These are phyloP conservation scores for Oncorhynchus gorbuscha DNA, from an alignment of 2,113 vertebrate species.

Conservation along the genomic window DNA sequence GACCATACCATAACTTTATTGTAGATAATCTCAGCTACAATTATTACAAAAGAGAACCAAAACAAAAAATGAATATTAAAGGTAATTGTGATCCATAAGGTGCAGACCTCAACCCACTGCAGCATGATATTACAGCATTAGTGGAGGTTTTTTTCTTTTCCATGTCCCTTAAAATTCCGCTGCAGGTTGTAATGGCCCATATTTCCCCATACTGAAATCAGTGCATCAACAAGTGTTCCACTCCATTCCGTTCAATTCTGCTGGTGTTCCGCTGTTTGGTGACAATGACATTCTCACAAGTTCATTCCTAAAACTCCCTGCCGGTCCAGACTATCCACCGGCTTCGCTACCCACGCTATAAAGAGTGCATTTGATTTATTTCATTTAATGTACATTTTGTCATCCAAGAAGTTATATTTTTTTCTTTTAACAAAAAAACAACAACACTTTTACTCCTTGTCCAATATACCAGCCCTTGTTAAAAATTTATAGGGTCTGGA, in stretches of 20 bases:
- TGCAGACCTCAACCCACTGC: constrained; percentile 87
- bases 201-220: constrained; percentile 74
- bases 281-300: constrained; percentile 64
- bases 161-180: constrained; percentile 78
- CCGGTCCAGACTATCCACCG: constrained; percentile 22
- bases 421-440: too few relatives aligned
- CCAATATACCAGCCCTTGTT: constrained; percentile 25
- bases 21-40: constrained; percentile 93
- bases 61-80: constrained; percentile 69
- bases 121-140: constrained; percentile 83
- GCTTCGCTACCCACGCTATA: constrained; percentile 39
- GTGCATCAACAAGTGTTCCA: constrained; percentile 47
- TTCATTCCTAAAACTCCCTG: constrained; percentile 40
- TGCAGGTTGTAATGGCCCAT: constrained; percentile 80
- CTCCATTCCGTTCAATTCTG: constrained; percentile 70
- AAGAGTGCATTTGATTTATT: constrained; percentile 60
- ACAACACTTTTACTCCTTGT: neutral
- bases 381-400: too few relatives aligned
- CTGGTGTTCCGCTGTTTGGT: constrained; percentile 73
- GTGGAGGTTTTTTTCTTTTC: constrained; percentile 60
- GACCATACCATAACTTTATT: constrained; percentile 95
- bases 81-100: constrained; percentile 90
- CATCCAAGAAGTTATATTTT: too few relatives aligned
- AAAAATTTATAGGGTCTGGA: constrained; percentile 18
- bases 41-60: constrained; percentile 72